Conservation (phyloP, 2,797 vertebrate genomes). For the Hydrolagus colliei region DNA sequence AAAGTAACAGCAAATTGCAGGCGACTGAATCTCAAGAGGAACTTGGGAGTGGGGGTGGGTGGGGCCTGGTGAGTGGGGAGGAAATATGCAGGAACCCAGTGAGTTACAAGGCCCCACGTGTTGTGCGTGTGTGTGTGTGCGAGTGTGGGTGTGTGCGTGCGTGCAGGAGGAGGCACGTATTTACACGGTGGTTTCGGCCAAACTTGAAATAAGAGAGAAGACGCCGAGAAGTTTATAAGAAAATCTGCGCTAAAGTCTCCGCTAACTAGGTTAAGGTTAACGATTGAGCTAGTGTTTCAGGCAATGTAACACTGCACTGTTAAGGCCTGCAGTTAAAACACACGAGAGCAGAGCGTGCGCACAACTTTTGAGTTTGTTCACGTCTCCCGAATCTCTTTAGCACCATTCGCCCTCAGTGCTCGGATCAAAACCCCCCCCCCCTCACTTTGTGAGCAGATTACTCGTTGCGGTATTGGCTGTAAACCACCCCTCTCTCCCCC, state of each 20-base stretch:
- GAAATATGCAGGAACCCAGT: not conserved
- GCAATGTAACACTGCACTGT: slow-evolving; percentile 38
- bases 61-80: too few species aligned
- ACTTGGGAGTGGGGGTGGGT: not conserved
- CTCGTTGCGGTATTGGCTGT: slow-evolving; percentile 52
- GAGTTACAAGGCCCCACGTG: not conserved
- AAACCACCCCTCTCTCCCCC: slow-evolving; percentile 34
- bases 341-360: too few species aligned
- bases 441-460: slow-evolving; percentile 49
- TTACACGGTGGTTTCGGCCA: not conserved
- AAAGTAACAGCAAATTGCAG: slow-evolving; percentile 48
- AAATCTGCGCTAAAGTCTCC: not conserved
- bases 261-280: slow-evolving; percentile 35
- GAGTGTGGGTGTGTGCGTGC: not conserved
- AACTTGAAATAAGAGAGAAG: slow-evolving; percentile 48
- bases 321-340: slow-evolving; percentile 45
- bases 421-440: not conserved
- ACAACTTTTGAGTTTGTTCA: slow-evolving; percentile 4
- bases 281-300: slow-evolving; percentile 37
- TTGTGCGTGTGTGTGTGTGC: not conserved
- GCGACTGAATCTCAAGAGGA: slow-evolving; percentile 43
- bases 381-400: slow-evolving; percentile 44
- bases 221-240: slow-evolving; percentile 39
- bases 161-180: not conserved
- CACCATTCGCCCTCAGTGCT: slow-evolving; percentile 26